Evolutionary conservation across 2,113 vertebrate genomes (phyloP).

Genomic region (Seriola aureovittata): DNA sequence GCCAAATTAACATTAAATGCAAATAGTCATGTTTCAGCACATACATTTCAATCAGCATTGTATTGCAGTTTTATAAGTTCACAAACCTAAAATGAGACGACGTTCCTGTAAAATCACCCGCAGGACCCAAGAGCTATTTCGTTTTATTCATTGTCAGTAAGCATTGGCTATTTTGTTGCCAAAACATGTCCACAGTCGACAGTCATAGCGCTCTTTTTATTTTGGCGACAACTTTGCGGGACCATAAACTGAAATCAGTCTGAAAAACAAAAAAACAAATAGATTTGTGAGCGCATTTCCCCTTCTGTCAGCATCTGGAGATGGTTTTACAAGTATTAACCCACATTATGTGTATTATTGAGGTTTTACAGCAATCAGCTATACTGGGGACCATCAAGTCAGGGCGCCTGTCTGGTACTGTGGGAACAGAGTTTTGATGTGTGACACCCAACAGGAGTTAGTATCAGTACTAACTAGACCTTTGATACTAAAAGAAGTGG

Average conservation of each 20-base stretch:
- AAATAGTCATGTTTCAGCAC: not conserved
- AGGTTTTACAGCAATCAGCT: slow-evolving; percentile 31
- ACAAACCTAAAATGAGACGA: not conserved
- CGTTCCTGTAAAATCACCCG: not conserved
- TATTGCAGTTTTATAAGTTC: not conserved
- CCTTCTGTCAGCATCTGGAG: slow-evolving; percentile 22
- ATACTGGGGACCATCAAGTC: slow-evolving; percentile 10
- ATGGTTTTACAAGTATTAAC: slow-evolving; percentile 37
- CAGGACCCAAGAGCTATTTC: not conserved
- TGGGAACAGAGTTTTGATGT: slow-evolving; percentile 10
- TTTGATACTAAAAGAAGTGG: not conserved
- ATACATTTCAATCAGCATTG: slow-evolving; percentile 1
- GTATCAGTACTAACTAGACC: too few species aligned
- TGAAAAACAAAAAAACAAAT: slow-evolving; percentile 11
- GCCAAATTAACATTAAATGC: not conserved
- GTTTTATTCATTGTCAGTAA: not conserved
- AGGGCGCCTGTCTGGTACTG: slow-evolving; percentile 17
- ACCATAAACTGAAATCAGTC: slow-evolving; percentile 11
- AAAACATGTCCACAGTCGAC: not conserved
- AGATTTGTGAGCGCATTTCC: not conserved
- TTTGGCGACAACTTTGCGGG: not conserved
- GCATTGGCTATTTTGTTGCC: not conserved
- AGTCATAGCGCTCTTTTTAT: not conserved
- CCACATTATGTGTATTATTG: slow-evolving; percentile 30
- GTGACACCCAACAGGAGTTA: not conserved